Evolutionary conservation across 1,140 invertebrate species (phyloP), one percentile per base, ranked within the genome.

Genomic region (Adoxophyes honmai): DNA sequence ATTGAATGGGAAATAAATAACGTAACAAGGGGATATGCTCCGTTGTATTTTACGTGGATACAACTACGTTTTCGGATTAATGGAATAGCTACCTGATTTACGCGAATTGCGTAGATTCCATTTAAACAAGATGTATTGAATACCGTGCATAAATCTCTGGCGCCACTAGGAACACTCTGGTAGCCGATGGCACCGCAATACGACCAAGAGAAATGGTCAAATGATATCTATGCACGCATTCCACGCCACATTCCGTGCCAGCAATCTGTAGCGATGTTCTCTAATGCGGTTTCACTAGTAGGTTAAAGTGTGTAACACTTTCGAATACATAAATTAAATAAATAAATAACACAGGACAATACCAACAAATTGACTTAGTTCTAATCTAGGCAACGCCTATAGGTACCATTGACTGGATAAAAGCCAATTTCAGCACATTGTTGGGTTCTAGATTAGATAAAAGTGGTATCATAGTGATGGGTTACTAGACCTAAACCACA

Each of bases 91-190:
- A 21, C 39, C 0, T 21, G 42, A 48, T 48, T 48, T 48, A 48
- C 42, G 42, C n/a, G 42, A 48, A 48, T 48, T 33, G 42, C 42
- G 42, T 48, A 48, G 42, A 48, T 57, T 51, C 42, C 28, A 33
- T 34, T 34, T 56, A 68, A 68, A 65, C 65, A 70, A 70, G 62
- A 60, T 63, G 52, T 62, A 70, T 70, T 68, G 63, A 70, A 74
- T 68, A 60, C 58, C 44, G 48, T 44, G 57, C 63, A 74, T 68
- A 70, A 73, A 70, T 70, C 64, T 68, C 57, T 36, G 52, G 51
- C 60, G 55, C 52, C 55, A 33, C 44, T 66, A 63, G 34, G 52
- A 54, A 52, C 57, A 57, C 44, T 56, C 53, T 62, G 66, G 2
- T 64, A 66, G 62, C 54, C 61, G 52, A 63, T 61, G 55, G 55